Conservation (phyloP, 92 coral and sea anemone species). For the Heteractis magnifica region DNA sequence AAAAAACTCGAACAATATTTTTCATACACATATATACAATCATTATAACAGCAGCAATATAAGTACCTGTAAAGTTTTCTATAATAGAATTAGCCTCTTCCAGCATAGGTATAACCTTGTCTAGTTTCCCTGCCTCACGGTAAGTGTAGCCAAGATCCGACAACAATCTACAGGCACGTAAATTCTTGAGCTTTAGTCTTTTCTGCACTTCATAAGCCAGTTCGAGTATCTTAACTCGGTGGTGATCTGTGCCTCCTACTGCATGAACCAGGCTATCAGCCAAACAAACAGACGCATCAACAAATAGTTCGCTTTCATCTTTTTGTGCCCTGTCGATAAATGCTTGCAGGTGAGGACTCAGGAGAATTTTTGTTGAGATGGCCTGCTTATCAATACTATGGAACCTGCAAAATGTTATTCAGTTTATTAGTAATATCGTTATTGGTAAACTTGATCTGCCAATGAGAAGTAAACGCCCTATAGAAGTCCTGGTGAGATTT, state of each 20-base stretch:
- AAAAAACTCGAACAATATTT: background rate
- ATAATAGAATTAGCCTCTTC: slow-evolving; percentile 74
- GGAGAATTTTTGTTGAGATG: slow-evolving; percentile 66
- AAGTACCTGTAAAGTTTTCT: slow-evolving; percentile 38
- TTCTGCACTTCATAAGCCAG: slow-evolving; percentile 61
- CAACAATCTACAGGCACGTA: slow-evolving; percentile 60
- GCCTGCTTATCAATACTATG: slow-evolving; percentile 30
- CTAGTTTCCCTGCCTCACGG: slow-evolving; percentile 75
- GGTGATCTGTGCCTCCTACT: slow-evolving; percentile 74
- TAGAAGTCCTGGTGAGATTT: no score
- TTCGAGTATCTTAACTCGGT: slow-evolving; percentile 70
- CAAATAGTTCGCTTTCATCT: slow-evolving; percentile 33
- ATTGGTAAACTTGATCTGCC: background rate
- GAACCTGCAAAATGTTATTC: slow-evolving; percentile 15
- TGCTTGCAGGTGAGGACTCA: slow-evolving; percentile 81
- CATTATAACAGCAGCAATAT: background rate
- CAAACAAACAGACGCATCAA: slow-evolving; percentile 55
- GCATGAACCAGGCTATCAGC: slow-evolving; percentile 85
- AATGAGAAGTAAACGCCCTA: background rate
- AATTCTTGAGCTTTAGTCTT: slow-evolving; percentile 33
- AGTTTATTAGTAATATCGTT: background rate
- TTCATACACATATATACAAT: no score
- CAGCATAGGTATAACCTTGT: slow-evolving; percentile 59
- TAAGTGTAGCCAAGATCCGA: slow-evolving; percentile 82
- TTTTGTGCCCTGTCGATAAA: slow-evolving; percentile 38